A percentile compares a stretch with the other conserved stretches of the same genome.
These are phyloP conservation scores for Polietes domitor DNA, from an alignment of 2,888 invertebrate species.

Conservation along the genomic window DNA sequence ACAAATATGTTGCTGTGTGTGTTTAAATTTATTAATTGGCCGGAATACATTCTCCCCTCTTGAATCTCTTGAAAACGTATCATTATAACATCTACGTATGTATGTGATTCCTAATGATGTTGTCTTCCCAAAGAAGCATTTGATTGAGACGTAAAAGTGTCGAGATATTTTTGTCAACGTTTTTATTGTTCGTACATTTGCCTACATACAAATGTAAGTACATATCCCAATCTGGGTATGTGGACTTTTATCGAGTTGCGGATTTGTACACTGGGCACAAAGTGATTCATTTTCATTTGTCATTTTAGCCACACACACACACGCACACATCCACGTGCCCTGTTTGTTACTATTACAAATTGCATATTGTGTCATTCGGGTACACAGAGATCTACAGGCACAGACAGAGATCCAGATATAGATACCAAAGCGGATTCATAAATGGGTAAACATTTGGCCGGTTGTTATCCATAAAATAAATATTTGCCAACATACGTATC, in stretches of 20 bases:
- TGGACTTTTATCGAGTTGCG: background rate
- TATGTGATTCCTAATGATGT: no score
- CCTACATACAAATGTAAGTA: no score
- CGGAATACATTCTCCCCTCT: no score
- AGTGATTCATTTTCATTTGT: slow-evolving; percentile 8
- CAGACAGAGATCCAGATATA: background rate
- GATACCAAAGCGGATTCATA: background rate
- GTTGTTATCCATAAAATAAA: slow-evolving; percentile 23
- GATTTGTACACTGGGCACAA: slow-evolving; percentile 7
- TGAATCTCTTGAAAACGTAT: no score
- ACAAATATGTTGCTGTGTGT: no score
- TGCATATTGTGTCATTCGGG: background rate
- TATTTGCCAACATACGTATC: background rate
- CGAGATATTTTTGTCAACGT: no score
- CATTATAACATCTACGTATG: no score
- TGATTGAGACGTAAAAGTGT: no score
- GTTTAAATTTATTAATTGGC: no score
- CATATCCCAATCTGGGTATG: no score
- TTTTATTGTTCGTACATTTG: no score
- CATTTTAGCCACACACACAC: background rate
- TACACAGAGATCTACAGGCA: background rate
- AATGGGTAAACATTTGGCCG: slow-evolving; percentile 52
- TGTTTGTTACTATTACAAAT: background rate
- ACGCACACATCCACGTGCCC: background rate
- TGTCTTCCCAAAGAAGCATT: no score